Percentiles rank a stretch among this genome's conserved stretches.
Evolutionary conservation across 2,797 vertebrate species (phyloP).

Genomic region (Microctenopoma lineatum): DNA sequence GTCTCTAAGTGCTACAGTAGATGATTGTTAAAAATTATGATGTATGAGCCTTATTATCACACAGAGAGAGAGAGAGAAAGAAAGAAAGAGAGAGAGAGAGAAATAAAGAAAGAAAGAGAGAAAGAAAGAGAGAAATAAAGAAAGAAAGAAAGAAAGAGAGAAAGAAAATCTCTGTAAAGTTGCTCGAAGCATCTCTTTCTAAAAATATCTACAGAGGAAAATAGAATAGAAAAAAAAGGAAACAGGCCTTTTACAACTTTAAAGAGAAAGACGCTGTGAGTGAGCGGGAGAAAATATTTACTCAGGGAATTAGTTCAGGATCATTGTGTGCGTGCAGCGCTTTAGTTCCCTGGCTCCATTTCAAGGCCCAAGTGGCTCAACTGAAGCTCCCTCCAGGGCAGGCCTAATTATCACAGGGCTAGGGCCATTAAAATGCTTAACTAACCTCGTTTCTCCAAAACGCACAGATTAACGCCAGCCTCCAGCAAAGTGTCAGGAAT

Average conservation of each 20-base stretch:
- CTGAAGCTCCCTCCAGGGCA: slow-evolving; percentile 96
- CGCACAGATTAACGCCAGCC: slow-evolving; percentile 96
- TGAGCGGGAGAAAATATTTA: slow-evolving; percentile 99
- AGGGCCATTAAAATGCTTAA: slow-evolving; percentile 99
- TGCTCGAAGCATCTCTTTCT: slow-evolving; percentile 57
- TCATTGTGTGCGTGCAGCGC: slow-evolving; percentile 94
- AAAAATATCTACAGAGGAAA: slow-evolving; percentile 72
- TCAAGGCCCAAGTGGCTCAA: slow-evolving; percentile 98
- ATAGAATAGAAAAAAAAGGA: slow-evolving; percentile 56
- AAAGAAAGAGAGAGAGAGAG: neutral
- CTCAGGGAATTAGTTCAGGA: slow-evolving; percentile 99
- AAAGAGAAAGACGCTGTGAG: slow-evolving; percentile 94
- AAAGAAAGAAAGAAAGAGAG: slow-evolving; percentile 18
- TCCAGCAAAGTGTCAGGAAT: slow-evolving; percentile 91
- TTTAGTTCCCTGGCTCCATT: slow-evolving; percentile 96
- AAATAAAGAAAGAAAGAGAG: slow-evolving; percentile 18
- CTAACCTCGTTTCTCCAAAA: slow-evolving; percentile 97
- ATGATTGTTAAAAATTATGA: slow-evolving; percentile 43
- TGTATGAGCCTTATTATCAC: slow-evolving; percentile 44
- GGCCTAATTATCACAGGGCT: slow-evolving; percentile 99
- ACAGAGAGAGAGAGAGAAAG: slow-evolving; percentile 41
- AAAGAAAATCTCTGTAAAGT: slow-evolving; percentile 49
- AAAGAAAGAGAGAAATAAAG: slow-evolving; percentile 15
- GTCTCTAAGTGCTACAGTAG: slow-evolving; percentile 28
- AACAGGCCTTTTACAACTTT: slow-evolving; percentile 86